Percentiles rank a stretch among this genome's conserved stretches.
Conservation (phyloP, 1,140 invertebrate genomes). For the Leptopilina clavipes region DNA sequence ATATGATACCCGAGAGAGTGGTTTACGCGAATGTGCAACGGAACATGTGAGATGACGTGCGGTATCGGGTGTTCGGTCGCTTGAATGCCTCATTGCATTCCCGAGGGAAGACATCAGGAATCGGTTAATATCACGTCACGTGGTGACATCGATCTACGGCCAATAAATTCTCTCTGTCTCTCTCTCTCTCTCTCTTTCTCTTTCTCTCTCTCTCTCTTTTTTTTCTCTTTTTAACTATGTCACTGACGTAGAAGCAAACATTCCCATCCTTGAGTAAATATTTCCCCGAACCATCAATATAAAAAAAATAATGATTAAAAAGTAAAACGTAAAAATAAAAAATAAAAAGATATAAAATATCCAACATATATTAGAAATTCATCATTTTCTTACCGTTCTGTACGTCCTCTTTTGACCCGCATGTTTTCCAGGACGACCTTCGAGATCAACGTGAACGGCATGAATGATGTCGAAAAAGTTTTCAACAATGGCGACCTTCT, state of each 20-base stretch:
- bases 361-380: conserved; percentile 8
- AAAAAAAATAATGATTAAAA: too few relatives aligned
- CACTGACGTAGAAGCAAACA: too few relatives aligned
- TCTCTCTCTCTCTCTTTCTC: too few relatives aligned
- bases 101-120: conserved; percentile 52
- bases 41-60: conserved; percentile 71
- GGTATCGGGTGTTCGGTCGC: conserved; percentile 67
- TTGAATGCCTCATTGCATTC: conserved; percentile 65
- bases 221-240: too few relatives aligned
- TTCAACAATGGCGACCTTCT: conserved; percentile 96
- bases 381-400: conserved; percentile 86
- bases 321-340: too few relatives aligned
- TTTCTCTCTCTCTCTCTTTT: too few relatives aligned
- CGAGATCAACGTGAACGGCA: conserved; percentile 93
- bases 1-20: conserved; percentile 67
- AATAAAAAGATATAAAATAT: background rate
- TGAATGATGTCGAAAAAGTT: conserved; percentile 98
- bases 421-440: conserved; percentile 92
- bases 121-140: conserved; percentile 36
- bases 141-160: background rate
- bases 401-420: conserved; percentile 97
- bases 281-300: too few relatives aligned
- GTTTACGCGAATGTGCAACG: conserved; percentile 65
- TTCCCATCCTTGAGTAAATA: too few relatives aligned
- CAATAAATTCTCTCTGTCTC: background rate